Conservation (phyloP, 1,140 invertebrate species). For the Thereuonema tuberculata region DNA sequence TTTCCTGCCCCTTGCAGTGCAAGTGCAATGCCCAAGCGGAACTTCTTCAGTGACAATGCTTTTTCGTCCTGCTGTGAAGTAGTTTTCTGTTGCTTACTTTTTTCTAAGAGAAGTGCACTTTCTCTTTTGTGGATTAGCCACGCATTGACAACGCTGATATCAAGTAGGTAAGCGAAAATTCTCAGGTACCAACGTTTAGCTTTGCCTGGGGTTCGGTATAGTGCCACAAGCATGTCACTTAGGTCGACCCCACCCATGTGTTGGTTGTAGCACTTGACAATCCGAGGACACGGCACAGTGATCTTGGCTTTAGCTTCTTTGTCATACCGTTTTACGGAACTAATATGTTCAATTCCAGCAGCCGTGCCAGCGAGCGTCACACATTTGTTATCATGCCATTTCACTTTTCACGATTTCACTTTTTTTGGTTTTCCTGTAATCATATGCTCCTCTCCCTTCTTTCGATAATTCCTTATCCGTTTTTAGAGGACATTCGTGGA, state of each 20-base stretch:
- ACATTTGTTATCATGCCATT: slow-evolving; percentile 23
- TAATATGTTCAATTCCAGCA: slow-evolving; percentile 17
- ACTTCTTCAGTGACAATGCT: neutral
- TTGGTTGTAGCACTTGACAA: slow-evolving; percentile 21
- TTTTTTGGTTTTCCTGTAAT: neutral
- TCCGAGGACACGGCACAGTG: slow-evolving; percentile 18
- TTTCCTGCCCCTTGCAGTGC: neutral
- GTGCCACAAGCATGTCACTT: slow-evolving; percentile 23
- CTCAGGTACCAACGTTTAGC: too few relatives aligned
- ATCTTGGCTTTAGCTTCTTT: slow-evolving; percentile 14
- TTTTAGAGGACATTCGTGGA: neutral
- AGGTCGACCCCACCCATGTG: slow-evolving; percentile 24
- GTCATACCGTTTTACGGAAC: slow-evolving; percentile 14
- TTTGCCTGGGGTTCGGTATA: slow-evolving; percentile 23
- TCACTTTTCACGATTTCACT: neutral
- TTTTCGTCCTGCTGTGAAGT: too few relatives aligned
- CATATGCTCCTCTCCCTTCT: too few relatives aligned
- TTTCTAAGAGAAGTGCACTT: too few relatives aligned
- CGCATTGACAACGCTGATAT: too few relatives aligned
- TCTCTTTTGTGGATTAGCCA: too few relatives aligned
- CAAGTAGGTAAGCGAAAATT: too few relatives aligned
- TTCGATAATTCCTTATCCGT: neutral
- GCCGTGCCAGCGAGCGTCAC: too few relatives aligned
- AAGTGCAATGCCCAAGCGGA: neutral
- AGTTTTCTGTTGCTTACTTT: too few relatives aligned